These are phyloP conservation scores for Arnoldichthys spilopterus DNA, from an alignment of 2,797 vertebrate genomes.

Conservation along the genomic window DNA sequence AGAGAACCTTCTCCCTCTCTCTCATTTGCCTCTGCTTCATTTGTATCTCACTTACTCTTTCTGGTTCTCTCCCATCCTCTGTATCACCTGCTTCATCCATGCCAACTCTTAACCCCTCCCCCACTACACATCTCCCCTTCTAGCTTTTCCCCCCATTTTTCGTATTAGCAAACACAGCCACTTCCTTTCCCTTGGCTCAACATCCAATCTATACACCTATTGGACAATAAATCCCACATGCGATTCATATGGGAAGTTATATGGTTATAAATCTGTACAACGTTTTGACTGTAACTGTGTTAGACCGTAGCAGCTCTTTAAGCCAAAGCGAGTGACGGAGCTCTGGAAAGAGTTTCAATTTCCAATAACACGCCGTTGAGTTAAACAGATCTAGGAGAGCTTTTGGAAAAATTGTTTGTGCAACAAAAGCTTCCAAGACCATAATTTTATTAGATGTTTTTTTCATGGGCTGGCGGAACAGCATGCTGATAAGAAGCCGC, in stretches of 20 bases:
- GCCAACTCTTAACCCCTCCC: not conserved
- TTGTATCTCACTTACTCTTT: not conserved
- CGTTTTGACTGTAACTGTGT: slow-evolving; percentile 37
- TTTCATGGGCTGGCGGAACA: slow-evolving; percentile 20
- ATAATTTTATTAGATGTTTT: slow-evolving; percentile 20
- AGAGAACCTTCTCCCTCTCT: slow-evolving; percentile 34
- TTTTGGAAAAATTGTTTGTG: slow-evolving; percentile 14
- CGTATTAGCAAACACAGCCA: slow-evolving; percentile 49
- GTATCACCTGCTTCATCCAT: slow-evolving; percentile 13
- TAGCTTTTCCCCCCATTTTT: slow-evolving; percentile 44
- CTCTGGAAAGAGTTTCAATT: slow-evolving; percentile 39
- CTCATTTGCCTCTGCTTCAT: slow-evolving; percentile 7
- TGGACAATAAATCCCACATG: not conserved
- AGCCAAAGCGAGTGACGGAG: not conserved
- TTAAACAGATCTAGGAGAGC: slow-evolving; percentile 25
- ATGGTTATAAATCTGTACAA: slow-evolving; percentile 12
- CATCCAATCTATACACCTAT: not conserved
- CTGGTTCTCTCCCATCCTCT: slow-evolving; percentile 25
- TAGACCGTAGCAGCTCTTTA: slow-evolving; percentile 3
- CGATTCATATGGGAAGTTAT: not conserved
- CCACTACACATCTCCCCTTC: slow-evolving; percentile 14
- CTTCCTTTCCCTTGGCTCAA: slow-evolving; percentile 31
- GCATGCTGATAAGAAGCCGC: slow-evolving; percentile 10
- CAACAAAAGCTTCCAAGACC: slow-evolving; percentile 24
- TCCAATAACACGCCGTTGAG: slow-evolving; percentile 28